Base-by-base conservation (phyloP, 2,888 invertebrate genomes). In the Leucophenga maculata region DNA sequence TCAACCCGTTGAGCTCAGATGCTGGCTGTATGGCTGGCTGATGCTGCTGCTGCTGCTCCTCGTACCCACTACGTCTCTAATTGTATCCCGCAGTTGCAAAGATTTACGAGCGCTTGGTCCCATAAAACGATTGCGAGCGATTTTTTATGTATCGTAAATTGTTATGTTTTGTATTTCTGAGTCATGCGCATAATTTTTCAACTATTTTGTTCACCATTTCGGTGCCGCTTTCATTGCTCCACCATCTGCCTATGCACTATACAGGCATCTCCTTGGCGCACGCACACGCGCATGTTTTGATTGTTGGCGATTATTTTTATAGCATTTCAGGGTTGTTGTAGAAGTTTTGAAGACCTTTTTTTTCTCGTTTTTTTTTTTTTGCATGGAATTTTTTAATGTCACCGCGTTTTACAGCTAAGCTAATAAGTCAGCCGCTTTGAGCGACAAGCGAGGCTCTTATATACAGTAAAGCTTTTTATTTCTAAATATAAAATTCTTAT, bases 71-170 rank as follows among this genome's bases (percentile, higher is more conserved):
- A 32, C 26, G 39, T 39, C 39, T 39, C 8, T 11, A 39, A 11
- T 39, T 39, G 1, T 39, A 39, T 39, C 39, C 39, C 39, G 39
- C 39, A 11, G 69, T 60, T 77, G 75, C 72, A 73, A 77, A 87
- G 87, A 87, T 86, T 86, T 86, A 87, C 85, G 87, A 85, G 83
- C 81, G 74, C 76, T 77, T 77, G 79, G 84, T 78, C 85, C 86
- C 87, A 86, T 86, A 87, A 87, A 86, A 87, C 87, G 87, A 86
- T 86, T 87, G 86, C 85, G 76, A 86, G 78, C 83, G 85, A 86
- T 86, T 85, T 87, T 85, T 85, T 87, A 87, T 85, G 86, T 85
- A 26, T 26, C 26, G 26, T 3, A 87, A 87, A 87, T 87, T 84
- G 83, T 85, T 86, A 78, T 79, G 78, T 80, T n/a, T 78, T 79